Evolutionary conservation across 2,888 invertebrate species (phyloP).

Genomic region (Epistrophella euchroma): DNA sequence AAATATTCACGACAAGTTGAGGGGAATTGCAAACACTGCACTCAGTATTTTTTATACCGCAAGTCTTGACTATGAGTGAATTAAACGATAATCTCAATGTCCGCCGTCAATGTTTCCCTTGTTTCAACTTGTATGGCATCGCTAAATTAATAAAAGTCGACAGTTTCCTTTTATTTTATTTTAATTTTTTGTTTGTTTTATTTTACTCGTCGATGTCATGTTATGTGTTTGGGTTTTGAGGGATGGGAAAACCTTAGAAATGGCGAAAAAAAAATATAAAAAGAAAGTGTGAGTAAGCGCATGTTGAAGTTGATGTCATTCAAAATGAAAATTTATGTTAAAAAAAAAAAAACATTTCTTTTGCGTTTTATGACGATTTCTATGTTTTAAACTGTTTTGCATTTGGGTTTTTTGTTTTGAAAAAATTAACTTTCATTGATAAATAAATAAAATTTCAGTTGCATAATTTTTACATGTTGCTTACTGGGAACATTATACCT

Average conservation of each 20-base stretch:
- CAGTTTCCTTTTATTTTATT: conserved; percentile 30
- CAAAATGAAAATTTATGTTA: background rate
- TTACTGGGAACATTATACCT: no score
- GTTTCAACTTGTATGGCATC: conserved; percentile 58
- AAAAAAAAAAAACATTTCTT: background rate
- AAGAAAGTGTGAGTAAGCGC: conserved; percentile 13
- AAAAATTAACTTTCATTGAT: background rate
- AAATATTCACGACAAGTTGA: background rate
- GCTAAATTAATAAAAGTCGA: conserved; percentile 57
- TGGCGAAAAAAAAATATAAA: background rate
- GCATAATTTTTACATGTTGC: background rate
- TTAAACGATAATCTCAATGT: conserved; percentile 49
- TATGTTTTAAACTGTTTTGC: background rate
- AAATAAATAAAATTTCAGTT: background rate
- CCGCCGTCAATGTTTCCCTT: conserved; percentile 21
- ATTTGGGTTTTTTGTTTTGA: background rate
- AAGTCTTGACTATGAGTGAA: conserved; percentile 35
- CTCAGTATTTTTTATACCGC: conserved; percentile 1
- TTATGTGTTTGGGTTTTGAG: conserved; percentile 16
- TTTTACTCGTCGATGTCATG: conserved; percentile 28
- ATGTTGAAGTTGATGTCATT: conserved; percentile 22
- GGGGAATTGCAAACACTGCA: background rate
- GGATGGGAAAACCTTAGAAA: conserved; percentile 28
- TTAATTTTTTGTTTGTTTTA: background rate
- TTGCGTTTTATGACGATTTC: background rate